These are phyloP conservation scores for Drosophila peninsularis DNA, from an alignment of 2,888 invertebrate species.

Conservation along the genomic window DNA sequence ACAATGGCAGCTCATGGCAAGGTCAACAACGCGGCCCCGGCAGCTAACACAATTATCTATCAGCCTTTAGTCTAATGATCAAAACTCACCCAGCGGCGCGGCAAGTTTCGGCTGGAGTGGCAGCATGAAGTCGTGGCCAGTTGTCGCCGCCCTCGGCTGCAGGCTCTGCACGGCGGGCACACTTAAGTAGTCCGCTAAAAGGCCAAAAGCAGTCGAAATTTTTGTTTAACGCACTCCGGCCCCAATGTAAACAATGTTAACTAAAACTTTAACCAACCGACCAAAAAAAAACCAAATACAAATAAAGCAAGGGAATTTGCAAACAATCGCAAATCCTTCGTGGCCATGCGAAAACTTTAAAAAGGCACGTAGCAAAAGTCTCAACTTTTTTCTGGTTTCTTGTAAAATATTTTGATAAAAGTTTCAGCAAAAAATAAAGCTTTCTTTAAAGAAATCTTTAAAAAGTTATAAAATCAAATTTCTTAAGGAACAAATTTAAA, in stretches of 20 bases:
- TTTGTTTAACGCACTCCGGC: constrained; percentile 32
- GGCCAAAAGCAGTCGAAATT: constrained; percentile 43
- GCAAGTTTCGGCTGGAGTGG: constrained; percentile 90
- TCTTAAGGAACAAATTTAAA: constrained; percentile 32
- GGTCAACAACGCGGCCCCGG: constrained; percentile 45
- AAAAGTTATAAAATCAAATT: constrained; percentile 59
- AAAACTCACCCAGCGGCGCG: constrained; percentile 83
- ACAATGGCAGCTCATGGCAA: constrained; percentile 25
- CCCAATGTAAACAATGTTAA: constrained; percentile 52
- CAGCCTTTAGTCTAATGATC: constrained; percentile 28
- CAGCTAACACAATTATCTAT: constrained; percentile 62
- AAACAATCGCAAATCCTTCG: constrained; percentile 50
- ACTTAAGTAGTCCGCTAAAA: constrained; percentile 86
- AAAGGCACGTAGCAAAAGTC: constrained; percentile 45
- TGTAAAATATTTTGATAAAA: constrained; percentile 48
- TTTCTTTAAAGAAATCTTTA: background rate
- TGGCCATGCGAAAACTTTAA: constrained; percentile 56
- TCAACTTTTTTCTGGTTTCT: constrained; percentile 15
- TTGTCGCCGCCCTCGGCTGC: constrained; percentile 89
- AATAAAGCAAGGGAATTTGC: constrained; percentile 19
- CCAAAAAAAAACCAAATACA: background rate
- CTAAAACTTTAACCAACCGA: constrained; percentile 51
- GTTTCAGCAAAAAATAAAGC: constrained; percentile 30
- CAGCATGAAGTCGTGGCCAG: constrained; percentile 89
- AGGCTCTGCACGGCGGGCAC: constrained; percentile 86